These are phyloP conservation scores for Linepithema humile DNA, from an alignment of 1,140 invertebrate genomes.

Conservation along the genomic window DNA sequence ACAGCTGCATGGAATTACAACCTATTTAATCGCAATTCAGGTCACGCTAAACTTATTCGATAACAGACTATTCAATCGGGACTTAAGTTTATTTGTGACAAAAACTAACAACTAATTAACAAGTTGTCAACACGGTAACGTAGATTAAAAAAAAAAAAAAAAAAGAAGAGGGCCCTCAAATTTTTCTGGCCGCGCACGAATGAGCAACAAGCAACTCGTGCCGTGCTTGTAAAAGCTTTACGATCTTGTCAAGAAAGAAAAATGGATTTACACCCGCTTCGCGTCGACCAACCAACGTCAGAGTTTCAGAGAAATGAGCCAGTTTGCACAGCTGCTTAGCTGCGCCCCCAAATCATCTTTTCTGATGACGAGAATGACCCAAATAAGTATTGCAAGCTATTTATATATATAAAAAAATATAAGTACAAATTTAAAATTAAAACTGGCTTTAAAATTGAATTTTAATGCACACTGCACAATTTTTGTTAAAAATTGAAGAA, in stretches of 20 bases:
- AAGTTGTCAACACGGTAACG: background rate
- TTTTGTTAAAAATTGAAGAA: background rate
- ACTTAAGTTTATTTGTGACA: background rate
- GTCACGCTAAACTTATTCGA: background rate
- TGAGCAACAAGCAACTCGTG: conserved; percentile 11
- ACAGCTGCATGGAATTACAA: background rate
- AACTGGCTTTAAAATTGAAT: background rate
- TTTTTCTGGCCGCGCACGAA: background rate
- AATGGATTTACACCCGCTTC: conserved; percentile 40
- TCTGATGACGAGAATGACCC: background rate
- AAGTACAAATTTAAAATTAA: background rate
- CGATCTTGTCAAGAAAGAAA: conserved; percentile 34
- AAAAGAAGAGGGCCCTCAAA: background rate
- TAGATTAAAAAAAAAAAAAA: background rate
- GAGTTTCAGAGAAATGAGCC: conserved; percentile 41
- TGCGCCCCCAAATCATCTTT: conserved; percentile 2
- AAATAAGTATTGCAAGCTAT: conserved; percentile 12
- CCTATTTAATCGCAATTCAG: background rate
- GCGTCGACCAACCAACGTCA: background rate
- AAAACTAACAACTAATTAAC: background rate
- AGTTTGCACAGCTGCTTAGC: conserved; percentile 57
- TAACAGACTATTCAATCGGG: background rate
- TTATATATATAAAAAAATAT: background rate
- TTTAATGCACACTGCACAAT: background rate
- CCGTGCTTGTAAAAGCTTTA: conserved; percentile 51